These are phyloP conservation scores for Thunnus maccoyii DNA, from an alignment of 2,113 vertebrate genomes.

Conservation along the genomic window DNA sequence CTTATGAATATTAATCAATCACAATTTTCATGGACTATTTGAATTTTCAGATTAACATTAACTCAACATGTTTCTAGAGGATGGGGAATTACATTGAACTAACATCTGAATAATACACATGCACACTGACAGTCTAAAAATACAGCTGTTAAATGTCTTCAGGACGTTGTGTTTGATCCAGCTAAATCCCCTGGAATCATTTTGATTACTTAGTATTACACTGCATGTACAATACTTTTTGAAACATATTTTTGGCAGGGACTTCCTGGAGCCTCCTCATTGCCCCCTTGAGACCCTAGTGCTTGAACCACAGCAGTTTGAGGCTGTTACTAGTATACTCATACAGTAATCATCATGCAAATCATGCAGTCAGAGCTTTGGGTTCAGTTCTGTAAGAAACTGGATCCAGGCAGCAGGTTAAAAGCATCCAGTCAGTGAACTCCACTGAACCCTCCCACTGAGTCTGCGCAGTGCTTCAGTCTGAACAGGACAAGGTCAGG, in stretches of 20 bases:
- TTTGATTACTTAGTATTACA: neutral
- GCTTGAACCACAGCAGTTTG: neutral
- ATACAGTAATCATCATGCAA: neutral
- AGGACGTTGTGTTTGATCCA: too few species aligned
- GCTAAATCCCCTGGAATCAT: neutral
- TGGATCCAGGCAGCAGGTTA: slow-evolving; percentile 15
- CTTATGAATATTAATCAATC: too few species aligned
- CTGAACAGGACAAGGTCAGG: slow-evolving; percentile 71
- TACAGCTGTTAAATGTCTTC: too few species aligned
- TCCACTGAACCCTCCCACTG: slow-evolving; percentile 1
- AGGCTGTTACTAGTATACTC: neutral
- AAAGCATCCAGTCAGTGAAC: slow-evolving; percentile 50
- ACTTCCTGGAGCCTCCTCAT: neutral
- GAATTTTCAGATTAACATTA: too few species aligned
- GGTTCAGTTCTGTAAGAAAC: neutral
- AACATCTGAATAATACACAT: neutral
- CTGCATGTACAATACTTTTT: neutral
- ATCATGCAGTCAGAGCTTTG: neutral
- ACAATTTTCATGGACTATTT: neutral
- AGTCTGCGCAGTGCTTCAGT: slow-evolving; percentile 35
- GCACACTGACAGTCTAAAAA: too few species aligned
- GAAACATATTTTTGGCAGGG: neutral
- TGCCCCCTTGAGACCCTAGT: too few species aligned
- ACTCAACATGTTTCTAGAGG: neutral
- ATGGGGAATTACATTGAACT: neutral